Evolutionary conservation across 2,113 vertebrate genomes (phyloP).

Genomic region (Todiramphus saurophagus): DNA sequence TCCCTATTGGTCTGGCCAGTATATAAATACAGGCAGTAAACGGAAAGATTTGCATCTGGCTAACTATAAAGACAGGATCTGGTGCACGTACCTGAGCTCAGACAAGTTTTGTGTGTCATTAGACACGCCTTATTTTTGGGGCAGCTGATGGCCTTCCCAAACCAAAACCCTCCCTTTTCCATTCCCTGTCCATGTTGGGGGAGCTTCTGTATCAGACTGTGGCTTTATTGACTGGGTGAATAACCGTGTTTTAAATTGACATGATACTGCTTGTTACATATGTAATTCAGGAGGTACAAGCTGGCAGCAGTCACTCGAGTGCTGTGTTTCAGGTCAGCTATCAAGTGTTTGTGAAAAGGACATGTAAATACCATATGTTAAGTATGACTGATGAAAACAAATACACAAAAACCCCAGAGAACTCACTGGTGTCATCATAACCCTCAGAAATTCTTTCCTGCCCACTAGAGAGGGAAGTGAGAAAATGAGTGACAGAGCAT

Average conservation of each 20-base stretch:
- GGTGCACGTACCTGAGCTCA: neutral
- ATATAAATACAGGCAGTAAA: neutral
- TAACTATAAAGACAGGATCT: neutral
- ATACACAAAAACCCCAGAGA: constrained; percentile 45
- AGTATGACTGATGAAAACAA: constrained; percentile 41
- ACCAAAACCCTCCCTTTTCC: neutral
- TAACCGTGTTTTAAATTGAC: neutral
- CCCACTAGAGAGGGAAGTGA: constrained; percentile 21
- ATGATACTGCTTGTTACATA: neutral
- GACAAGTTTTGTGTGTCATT: neutral
- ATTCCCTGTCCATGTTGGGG: neutral
- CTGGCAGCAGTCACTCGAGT: constrained; percentile 9
- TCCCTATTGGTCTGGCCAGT: neutral
- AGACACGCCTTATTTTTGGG: neutral
- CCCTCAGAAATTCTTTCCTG: constrained; percentile 32
- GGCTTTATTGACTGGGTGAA: neutral
- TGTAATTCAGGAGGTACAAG: neutral
- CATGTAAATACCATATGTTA: constrained; percentile 55
- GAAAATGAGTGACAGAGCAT: constrained; percentile 46
- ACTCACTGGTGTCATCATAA: constrained; percentile 16
- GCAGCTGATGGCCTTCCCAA: neutral
- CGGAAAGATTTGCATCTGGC: neutral
- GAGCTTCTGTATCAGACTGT: neutral
- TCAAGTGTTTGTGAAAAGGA: neutral
- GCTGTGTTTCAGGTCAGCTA: constrained; percentile 22